phyloP scores from a whole-genome alignment of 2,888 invertebrate genomes.

The Catocala nupta region DNA sequence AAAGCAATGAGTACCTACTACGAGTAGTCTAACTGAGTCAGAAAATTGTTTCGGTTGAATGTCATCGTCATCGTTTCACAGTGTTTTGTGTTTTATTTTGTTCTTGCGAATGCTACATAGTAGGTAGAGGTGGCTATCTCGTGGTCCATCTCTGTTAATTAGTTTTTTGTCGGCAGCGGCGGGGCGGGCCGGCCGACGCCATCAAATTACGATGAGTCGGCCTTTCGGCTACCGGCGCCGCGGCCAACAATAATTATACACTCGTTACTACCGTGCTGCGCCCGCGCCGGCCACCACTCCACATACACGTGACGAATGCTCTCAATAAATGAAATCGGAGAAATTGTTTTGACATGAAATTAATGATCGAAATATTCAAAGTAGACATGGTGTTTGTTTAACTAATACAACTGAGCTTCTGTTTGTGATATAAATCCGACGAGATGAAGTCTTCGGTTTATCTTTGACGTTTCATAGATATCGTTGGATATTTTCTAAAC shows the following conservation, averaged over 20 bases:
- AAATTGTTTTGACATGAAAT: conserved; percentile 72
- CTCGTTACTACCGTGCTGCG: conserved; percentile 86
- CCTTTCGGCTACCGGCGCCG: conserved; percentile 84
- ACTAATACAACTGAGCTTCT: conserved; percentile 9
- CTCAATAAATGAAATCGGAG: conserved; percentile 66
- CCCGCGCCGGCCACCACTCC: conserved; percentile 54
- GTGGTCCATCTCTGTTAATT: conserved; percentile 83
- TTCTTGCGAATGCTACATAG: conserved; percentile 74
- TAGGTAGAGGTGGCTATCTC: conserved; percentile 62
- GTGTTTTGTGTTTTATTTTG: conserved; percentile 71
- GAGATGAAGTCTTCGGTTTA: conserved; percentile 17
- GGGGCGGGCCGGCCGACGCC: conserved; percentile 83
- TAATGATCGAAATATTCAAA: conserved; percentile 53
- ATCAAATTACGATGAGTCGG: conserved; percentile 88
- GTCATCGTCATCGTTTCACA: conserved; percentile 57
- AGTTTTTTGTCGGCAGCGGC: conserved; percentile 83
- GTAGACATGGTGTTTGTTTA: conserved; percentile 31
- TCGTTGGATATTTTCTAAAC: conserved; percentile 56
- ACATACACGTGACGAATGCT: conserved; percentile 68
- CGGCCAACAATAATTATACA: conserved; percentile 83
- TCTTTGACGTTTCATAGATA: conserved; percentile 28
- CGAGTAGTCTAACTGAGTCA: conserved; percentile 46
- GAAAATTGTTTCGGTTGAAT: conserved; percentile 62
- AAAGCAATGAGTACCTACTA: conserved; percentile 27
- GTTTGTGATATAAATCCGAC: conserved; percentile 16